phyloP scores from a whole-genome alignment of 2,888 invertebrate species.

The Leptothorax acervorum region DNA sequence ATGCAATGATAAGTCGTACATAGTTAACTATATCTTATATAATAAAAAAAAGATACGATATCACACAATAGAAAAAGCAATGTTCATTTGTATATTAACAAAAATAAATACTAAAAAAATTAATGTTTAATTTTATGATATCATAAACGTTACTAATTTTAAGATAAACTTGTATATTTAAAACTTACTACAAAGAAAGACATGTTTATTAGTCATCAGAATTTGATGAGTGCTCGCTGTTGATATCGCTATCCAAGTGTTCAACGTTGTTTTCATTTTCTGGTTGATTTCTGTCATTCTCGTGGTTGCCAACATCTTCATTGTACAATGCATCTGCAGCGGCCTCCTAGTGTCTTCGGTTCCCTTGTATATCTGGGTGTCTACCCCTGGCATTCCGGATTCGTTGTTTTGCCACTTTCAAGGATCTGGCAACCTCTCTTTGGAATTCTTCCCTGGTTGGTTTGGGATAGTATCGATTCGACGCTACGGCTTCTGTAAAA shows the following conservation, averaged over 20 bases:
- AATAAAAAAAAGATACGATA: too few relatives aligned
- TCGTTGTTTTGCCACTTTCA: neutral
- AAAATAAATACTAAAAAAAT: too few relatives aligned
- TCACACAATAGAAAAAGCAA: too few relatives aligned
- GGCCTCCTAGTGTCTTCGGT: neutral
- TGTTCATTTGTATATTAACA: too few relatives aligned
- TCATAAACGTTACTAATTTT: too few relatives aligned
- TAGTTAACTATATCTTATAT: too few relatives aligned
- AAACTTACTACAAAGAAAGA: too few relatives aligned
- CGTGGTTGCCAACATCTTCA: neutral
- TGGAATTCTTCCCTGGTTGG: constrained; percentile 17
- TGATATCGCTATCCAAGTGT: neutral
- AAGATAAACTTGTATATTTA: too few relatives aligned
- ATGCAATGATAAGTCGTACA: too few relatives aligned
- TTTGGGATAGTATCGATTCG: neutral
- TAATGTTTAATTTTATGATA: too few relatives aligned
- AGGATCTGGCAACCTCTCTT: neutral
- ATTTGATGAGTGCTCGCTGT: neutral
- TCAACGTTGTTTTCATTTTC: neutral
- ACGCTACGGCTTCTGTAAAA: neutral
- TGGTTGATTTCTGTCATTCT: neutral
- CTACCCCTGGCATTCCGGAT: neutral
- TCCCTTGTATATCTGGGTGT: neutral
- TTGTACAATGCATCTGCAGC: constrained; percentile 6
- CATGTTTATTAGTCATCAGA: neutral